Conservation (phyloP, 2,888 invertebrate genomes). For the Cordilura impudica region DNA sequence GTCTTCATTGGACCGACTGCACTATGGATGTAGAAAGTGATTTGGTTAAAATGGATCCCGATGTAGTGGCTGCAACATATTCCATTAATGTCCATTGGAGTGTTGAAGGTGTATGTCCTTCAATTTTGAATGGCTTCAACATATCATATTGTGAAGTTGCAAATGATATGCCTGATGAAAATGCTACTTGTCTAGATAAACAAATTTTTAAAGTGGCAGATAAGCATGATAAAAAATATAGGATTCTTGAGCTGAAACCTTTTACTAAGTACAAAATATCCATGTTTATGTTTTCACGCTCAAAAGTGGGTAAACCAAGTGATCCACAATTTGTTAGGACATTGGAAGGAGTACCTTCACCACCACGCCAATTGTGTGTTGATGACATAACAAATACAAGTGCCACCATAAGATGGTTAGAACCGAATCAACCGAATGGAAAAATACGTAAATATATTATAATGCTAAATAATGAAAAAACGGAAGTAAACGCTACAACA, state of each 20-base stretch:
- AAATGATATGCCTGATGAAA: constrained; percentile 61
- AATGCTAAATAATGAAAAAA: constrained; percentile 61
- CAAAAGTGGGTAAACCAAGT: constrained; percentile 81
- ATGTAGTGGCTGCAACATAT: constrained; percentile 66
- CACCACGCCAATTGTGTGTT: constrained; percentile 79
- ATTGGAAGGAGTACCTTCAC: constrained; percentile 82
- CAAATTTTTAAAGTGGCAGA: constrained; percentile 66
- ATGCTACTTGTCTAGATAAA: constrained; percentile 59
- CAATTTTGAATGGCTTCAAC: constrained; percentile 85
- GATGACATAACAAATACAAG: constrained; percentile 81
- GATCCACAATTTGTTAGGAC: constrained; percentile 82
- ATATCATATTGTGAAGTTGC: constrained; percentile 85
- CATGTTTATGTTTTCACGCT: constrained; percentile 82
- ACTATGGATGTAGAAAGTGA: constrained; percentile 72
- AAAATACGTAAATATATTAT: constrained; percentile 78
- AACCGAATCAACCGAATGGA: constrained; percentile 86
- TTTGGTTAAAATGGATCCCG: constrained; percentile 73
- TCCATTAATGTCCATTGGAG: constrained; percentile 86
- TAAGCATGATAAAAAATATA: constrained; percentile 75
- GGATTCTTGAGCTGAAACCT: constrained; percentile 83
- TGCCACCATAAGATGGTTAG: constrained; percentile 81
- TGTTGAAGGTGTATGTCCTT: constrained; percentile 86
- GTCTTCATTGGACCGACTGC: constrained; percentile 91
- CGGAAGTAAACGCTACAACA: constrained; percentile 43
- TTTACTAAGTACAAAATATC: constrained; percentile 86